Percentiles rank a stretch among this genome's conserved stretches.
These are phyloP conservation scores for Esox niger DNA, from an alignment of 2,113 vertebrate species.

Conservation along the genomic window DNA sequence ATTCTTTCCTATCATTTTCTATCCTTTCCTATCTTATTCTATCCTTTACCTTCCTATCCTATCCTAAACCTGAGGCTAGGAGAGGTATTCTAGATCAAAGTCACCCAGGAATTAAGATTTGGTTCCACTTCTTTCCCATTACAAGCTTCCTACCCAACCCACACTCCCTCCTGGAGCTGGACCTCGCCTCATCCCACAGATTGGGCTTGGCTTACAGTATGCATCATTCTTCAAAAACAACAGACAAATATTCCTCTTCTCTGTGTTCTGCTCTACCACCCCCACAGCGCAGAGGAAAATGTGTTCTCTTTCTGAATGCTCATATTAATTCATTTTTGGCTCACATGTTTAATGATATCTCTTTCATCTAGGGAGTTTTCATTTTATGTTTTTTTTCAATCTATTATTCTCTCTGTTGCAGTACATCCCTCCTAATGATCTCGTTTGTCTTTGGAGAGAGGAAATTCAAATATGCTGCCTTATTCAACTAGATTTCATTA, in stretches of 20 bases:
- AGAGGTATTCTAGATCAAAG: conserved; percentile 14
- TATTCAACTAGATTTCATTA: conserved; percentile 7
- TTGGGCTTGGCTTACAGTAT: background rate
- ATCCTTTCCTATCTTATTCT: background rate
- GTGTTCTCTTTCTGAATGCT: background rate
- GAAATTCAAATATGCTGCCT: background rate
- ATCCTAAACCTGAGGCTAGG: background rate
- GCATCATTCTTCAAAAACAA: background rate
- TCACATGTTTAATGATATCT: conserved; percentile 12
- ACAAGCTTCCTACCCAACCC: conserved; percentile 1
- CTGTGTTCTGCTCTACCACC: background rate
- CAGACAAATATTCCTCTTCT: background rate
- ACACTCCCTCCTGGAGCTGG: background rate
- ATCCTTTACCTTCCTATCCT: no score
- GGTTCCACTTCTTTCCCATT: conserved; percentile 8
- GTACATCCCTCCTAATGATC: conserved; percentile 2
- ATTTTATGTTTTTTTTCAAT: background rate
- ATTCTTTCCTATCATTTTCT: no score
- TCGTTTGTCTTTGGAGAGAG: conserved; percentile 11
- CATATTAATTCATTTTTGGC: conserved; percentile 2
- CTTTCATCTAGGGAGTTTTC: conserved; percentile 18
- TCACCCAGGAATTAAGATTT: conserved; percentile 21
- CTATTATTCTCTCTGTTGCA: conserved; percentile 14
- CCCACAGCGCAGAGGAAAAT: conserved; percentile 6
- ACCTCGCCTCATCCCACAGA: background rate